These are phyloP conservation scores for Eonycteris spelaea DNA, from an alignment of 2,113 vertebrate genomes.

Conservation along the genomic window DNA sequence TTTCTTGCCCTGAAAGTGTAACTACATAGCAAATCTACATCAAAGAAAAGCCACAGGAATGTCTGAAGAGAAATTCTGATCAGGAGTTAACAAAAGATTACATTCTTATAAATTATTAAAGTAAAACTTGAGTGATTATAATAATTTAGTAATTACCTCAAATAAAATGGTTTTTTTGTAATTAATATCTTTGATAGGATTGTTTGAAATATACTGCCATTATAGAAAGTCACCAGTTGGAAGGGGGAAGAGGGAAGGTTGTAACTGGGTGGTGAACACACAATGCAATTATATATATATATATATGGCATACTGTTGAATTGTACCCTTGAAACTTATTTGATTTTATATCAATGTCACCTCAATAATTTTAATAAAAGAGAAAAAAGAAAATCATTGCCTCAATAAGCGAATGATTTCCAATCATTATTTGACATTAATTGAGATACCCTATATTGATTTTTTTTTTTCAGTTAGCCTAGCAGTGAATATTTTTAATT, in stretches of 20 bases:
- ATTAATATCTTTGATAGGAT: not conserved
- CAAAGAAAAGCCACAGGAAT: not conserved
- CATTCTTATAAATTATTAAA: not conserved
- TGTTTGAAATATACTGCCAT: not conserved
- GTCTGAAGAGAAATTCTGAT: not conserved
- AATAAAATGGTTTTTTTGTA: not conserved
- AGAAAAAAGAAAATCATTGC: not conserved
- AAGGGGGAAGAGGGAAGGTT: no score
- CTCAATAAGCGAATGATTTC: not conserved
- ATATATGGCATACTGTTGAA: no score
- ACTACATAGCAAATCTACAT: not conserved
- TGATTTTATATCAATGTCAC: no score
- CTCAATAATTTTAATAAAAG: no score
- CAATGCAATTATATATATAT: no score
- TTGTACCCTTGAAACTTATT: no score
- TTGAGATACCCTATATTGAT: not conserved
- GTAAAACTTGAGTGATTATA: constrained; percentile 10
- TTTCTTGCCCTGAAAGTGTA: not conserved
- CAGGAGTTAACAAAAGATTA: not conserved
- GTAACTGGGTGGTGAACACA: no score
- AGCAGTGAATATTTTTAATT: not conserved
- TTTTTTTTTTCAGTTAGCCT: not conserved
- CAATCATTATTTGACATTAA: not conserved
- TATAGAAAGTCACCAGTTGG: not conserved
- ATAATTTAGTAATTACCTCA: not conserved